Percentiles rank a stretch among this genome's conserved stretches.
These are phyloP conservation scores for Paracanthobrama guichenoti DNA, from an alignment of 2,113 vertebrate species.

Conservation along the genomic window DNA sequence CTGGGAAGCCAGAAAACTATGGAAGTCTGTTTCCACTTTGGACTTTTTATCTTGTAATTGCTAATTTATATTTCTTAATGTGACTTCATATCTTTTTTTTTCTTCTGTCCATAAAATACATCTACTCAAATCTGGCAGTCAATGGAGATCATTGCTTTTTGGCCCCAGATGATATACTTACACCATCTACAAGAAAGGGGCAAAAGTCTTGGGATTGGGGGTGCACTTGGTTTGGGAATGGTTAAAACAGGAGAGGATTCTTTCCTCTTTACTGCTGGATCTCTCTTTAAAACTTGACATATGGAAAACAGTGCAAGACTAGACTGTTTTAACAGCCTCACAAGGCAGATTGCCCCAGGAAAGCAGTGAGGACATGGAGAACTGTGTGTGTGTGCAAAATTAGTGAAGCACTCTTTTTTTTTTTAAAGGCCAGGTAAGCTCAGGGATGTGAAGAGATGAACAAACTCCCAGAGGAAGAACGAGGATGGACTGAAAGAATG, in stretches of 20 bases:
- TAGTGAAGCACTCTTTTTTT: constrained; percentile 9
- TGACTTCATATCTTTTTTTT: background rate
- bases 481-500: constrained; percentile 36
- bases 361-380: constrained; percentile 16
- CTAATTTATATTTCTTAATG: background rate
- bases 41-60: background rate
- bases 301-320: constrained; percentile 60
- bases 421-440: constrained; percentile 22
- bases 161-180: background rate
- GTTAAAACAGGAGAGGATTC: constrained; percentile 62
- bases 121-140: background rate
- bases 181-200: background rate
- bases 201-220: background rate
- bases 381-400: background rate
- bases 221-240: constrained; percentile 54
- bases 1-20: constrained; percentile 1
- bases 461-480: constrained; percentile 47
- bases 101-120: background rate
- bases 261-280: constrained; percentile 51
- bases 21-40: background rate
- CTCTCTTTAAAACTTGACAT: constrained; percentile 67
- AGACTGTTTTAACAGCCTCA: constrained; percentile 4
- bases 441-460: constrained; percentile 43
- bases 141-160: background rate
- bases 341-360: constrained; percentile 3